phyloP scores from a whole-genome alignment of 1,140 invertebrate genomes.

The Orussus abietinus region DNA sequence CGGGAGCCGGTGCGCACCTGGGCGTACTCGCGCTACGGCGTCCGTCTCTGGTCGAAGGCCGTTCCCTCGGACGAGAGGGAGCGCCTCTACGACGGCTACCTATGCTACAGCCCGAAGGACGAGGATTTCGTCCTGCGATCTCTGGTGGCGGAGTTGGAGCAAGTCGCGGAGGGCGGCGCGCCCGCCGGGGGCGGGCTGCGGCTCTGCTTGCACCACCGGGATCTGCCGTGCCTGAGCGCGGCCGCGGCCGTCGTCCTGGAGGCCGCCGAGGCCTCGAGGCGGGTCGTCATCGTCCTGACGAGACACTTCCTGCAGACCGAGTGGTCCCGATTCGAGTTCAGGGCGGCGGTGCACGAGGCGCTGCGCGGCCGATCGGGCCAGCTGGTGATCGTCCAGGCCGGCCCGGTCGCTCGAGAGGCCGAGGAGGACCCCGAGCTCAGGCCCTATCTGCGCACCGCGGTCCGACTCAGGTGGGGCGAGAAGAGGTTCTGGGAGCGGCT shows the following conservation, averaged over 20 bases:
- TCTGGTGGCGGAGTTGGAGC: slow-evolving; percentile 79
- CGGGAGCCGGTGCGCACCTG: slow-evolving; percentile 79
- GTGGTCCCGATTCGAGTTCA: slow-evolving; percentile 80
- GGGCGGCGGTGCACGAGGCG: slow-evolving; percentile 80
- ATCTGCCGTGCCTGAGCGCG: slow-evolving; percentile 73
- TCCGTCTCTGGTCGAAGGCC: slow-evolving; percentile 63
- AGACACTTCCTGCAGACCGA: slow-evolving; percentile 83
- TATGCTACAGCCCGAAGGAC: slow-evolving; percentile 90
- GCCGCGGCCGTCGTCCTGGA: slow-evolving; percentile 76
- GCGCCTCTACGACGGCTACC: slow-evolving; percentile 88
- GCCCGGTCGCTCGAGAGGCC: slow-evolving; percentile 70
- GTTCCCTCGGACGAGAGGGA: slow-evolving; percentile 60
- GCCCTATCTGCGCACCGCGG: slow-evolving; percentile 80
- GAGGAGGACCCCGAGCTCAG: slow-evolving; percentile 83
- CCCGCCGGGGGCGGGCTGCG: slow-evolving; percentile 64
- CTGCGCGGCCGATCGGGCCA: slow-evolving; percentile 78
- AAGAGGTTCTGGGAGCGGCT: slow-evolving; percentile 90
- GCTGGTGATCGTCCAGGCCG: slow-evolving; percentile 82
- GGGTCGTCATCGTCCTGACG: slow-evolving; percentile 76
- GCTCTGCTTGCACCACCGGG: slow-evolving; percentile 82
- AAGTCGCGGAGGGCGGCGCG: slow-evolving; percentile 52
- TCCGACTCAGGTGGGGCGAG: slow-evolving; percentile 81
- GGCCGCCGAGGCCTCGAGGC: slow-evolving; percentile 78
- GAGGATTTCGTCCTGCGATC: slow-evolving; percentile 84
- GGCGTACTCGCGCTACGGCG: slow-evolving; percentile 82